Base-by-base conservation (phyloP, 2,888 invertebrate species). In the Nematopogon swammerdamellus region DNA sequence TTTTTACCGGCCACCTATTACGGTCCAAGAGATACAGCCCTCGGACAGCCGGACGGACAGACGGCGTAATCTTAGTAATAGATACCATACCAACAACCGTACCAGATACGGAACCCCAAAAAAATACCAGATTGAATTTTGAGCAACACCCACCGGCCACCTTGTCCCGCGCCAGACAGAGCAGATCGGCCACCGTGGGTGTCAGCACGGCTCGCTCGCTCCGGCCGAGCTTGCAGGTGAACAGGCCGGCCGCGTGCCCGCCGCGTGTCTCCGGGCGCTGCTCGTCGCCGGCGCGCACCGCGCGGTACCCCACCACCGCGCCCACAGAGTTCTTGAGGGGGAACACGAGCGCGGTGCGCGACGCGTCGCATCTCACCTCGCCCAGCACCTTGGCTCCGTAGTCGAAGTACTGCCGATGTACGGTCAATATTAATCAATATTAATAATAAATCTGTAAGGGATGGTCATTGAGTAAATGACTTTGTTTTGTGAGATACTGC, bases 281-380 rank as follows among this genome's bases (percentile, higher is more conserved):
- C 52, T 79, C 79, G 50, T 58, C 68, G 0, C 79, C 79, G 0
- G 79, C 77, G 59, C 75, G 70, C 1, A 77, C 49, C 61, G 80
- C 75, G 60, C 86, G 85, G 58, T 87, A 90, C 0, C 91, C 92
- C 1, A 88, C 86, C 25, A 85, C 66, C 59, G 73, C 72, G 29
- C 81, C 82, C 47, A 83, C 64, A 1, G 82, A 72, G 60, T 86
- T 86, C 60, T 81, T 77, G 46, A 92, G 63, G 2, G 88, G 88
- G 61, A 91, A 87, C 61, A 85, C 85, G 57, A 92, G 68, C 57
- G 74, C 63, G 52, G 81, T 77, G 14, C 70, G 67, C 49, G 75
- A 69, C 18, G 65, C 54, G 51, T 86, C 80, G 46, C 85, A 77
- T 61, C 84, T 65, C 45, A 85, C 80, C 55, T 85, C 81, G 53